Evolutionary conservation across 2,113 vertebrate species (phyloP).

Genomic region (Egretta garzetta): DNA sequence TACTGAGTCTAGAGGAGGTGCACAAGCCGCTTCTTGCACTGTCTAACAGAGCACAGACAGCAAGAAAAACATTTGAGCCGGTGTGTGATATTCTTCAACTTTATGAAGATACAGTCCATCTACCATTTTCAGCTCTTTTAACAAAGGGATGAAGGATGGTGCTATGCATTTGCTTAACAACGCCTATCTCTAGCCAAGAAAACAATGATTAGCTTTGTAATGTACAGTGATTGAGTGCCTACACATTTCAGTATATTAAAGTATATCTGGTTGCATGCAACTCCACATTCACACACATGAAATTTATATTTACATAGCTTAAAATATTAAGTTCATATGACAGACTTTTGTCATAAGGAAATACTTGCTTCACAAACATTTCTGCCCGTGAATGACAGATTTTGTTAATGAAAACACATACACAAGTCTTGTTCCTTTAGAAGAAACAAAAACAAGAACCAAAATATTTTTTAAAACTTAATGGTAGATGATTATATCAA

Average conservation of each 20-base stretch:
- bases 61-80: not conserved
- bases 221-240: not conserved
- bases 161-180: not conserved
- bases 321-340: not conserved
- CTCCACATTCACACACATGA: not conserved
- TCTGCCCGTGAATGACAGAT: not conserved
- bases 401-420: not conserved
- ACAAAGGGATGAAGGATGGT: not conserved
- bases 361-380: not conserved
- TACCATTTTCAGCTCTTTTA: not conserved
- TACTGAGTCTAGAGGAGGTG: not conserved
- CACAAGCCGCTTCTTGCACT: not conserved
- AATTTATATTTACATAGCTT: not conserved
- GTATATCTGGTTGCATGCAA: not conserved
- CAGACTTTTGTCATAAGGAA: not conserved
- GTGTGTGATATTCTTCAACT: not conserved
- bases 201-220: not conserved
- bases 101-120: not conserved
- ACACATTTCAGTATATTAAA: not conserved
- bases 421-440: not conserved
- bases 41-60: not conserved
- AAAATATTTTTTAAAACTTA: not conserved
- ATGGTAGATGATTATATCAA: not conserved
- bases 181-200: not conserved
- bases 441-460: not conserved